phyloP scores from a whole-genome alignment of 2,797 vertebrate genomes.

The Pitangus sulphuratus region DNA sequence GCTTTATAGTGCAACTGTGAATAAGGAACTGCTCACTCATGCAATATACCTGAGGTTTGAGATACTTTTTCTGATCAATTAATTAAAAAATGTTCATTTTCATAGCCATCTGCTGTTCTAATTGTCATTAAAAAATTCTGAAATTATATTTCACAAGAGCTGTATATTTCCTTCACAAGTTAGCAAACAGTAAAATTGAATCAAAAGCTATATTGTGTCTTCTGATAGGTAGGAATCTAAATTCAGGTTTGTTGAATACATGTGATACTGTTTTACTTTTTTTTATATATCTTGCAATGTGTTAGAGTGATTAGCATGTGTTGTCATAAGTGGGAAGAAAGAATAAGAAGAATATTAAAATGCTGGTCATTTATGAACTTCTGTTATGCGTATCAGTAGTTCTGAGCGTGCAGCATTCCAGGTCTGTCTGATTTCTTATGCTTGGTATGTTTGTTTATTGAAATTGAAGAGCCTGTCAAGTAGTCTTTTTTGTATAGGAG shows the following conservation, averaged over 20 bases:
- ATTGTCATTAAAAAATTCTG: neutral
- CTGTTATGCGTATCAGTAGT: neutral
- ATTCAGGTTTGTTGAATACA: accelerated
- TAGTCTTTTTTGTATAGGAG: neutral
- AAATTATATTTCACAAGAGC: neutral
- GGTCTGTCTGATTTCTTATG: neutral
- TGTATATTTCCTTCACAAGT: neutral
- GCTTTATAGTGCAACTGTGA: neutral
- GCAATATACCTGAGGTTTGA: neutral
- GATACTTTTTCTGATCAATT: neutral
- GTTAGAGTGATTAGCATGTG: neutral
- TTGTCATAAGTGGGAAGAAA: neutral
- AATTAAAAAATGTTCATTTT: neutral
- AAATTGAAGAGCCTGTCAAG: neutral
- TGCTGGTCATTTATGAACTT: neutral
- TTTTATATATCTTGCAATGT: neutral
- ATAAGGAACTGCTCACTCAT: neutral
- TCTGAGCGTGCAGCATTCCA: neutral
- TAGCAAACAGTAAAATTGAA: neutral
- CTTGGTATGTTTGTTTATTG: neutral
- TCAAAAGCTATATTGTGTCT: neutral
- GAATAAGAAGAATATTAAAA: neutral
- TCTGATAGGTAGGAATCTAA: neutral
- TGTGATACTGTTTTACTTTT: neutral
- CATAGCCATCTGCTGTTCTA: neutral